phyloP scores from a whole-genome alignment of 1,140 invertebrate species.

The Latrodectus geometricus region DNA sequence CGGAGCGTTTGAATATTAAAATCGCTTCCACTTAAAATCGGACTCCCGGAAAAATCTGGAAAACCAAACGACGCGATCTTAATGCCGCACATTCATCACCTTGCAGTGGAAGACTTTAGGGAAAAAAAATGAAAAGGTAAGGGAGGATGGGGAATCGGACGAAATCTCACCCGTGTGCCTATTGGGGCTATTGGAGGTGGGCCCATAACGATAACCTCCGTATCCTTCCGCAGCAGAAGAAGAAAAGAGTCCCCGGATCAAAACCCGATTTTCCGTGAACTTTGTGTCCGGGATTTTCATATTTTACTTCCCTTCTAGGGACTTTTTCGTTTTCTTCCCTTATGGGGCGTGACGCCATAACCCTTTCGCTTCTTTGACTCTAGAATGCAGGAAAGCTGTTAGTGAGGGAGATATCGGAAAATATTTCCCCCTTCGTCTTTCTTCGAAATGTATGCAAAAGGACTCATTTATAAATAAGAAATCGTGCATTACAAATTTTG shows the following conservation, averaged over 20 bases:
- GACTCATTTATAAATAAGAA: too few species aligned
- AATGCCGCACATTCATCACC: conserved; percentile 60
- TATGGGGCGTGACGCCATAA: conserved; percentile 60
- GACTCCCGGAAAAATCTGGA: conserved; percentile 47
- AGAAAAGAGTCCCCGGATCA: conserved; percentile 54
- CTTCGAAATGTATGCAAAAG: too few species aligned
- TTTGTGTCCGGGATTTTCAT: conserved; percentile 58
- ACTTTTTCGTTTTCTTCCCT: conserved; percentile 52
- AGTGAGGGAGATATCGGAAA: not conserved
- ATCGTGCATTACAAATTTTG: too few species aligned
- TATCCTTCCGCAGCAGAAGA: conserved; percentile 34
- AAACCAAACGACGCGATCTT: conserved; percentile 59
- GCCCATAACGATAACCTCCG: conserved; percentile 54
- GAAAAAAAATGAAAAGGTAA: not conserved
- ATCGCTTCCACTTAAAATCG: conserved; percentile 61
- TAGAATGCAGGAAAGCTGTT: not conserved
- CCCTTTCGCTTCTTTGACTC: conserved; percentile 51
- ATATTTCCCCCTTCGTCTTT: too few species aligned
- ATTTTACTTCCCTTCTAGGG: conserved; percentile 45
- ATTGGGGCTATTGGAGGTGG: conserved; percentile 23
- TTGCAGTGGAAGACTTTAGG: conserved; percentile 1
- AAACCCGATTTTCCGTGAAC: conserved; percentile 61
- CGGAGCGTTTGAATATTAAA: conserved; percentile 59
- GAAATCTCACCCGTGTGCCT: conserved; percentile 36
- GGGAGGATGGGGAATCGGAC: conserved; percentile 20